These are phyloP conservation scores for Erebia aethiops DNA, from an alignment of 2,888 invertebrate genomes.

Conservation along the genomic window DNA sequence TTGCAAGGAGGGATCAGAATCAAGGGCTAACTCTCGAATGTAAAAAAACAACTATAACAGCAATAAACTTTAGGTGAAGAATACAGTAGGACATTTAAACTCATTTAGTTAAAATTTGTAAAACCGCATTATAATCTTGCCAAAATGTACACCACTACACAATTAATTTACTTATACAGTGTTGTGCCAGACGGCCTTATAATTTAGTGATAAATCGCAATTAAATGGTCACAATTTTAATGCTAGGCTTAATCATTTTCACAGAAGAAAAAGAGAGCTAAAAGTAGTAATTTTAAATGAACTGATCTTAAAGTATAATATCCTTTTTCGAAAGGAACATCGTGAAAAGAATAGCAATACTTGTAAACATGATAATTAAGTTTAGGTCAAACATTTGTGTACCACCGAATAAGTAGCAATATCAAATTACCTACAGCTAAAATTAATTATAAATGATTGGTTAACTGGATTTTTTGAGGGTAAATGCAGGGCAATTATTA, in stretches of 20 bases:
- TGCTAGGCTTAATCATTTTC: not conserved
- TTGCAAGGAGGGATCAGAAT: not conserved
- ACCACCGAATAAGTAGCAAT: not conserved
- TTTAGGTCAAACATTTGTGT: not conserved
- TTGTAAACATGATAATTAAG: no score
- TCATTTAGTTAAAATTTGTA: no score
- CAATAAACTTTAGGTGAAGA: not conserved
- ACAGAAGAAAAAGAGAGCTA: not conserved
- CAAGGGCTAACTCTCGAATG: no score
- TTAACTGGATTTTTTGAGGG: constrained; percentile 22
- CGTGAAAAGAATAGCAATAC: not conserved
- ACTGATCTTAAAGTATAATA: not conserved
- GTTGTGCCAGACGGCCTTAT: no score
- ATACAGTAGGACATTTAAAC: no score
- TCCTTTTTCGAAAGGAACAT: not conserved
- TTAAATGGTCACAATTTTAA: not conserved
- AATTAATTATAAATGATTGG: not conserved
- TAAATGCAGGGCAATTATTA: not conserved
- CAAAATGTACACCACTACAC: no score
- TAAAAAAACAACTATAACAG: not conserved
- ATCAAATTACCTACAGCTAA: not conserved
- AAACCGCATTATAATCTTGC: no score
- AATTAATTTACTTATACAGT: not conserved
- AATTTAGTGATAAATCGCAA: not conserved
- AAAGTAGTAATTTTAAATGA: no score